phyloP scores from a whole-genome alignment of 53 echinoderm and acorn worm species.

The Pentamera pediparva region DNA sequence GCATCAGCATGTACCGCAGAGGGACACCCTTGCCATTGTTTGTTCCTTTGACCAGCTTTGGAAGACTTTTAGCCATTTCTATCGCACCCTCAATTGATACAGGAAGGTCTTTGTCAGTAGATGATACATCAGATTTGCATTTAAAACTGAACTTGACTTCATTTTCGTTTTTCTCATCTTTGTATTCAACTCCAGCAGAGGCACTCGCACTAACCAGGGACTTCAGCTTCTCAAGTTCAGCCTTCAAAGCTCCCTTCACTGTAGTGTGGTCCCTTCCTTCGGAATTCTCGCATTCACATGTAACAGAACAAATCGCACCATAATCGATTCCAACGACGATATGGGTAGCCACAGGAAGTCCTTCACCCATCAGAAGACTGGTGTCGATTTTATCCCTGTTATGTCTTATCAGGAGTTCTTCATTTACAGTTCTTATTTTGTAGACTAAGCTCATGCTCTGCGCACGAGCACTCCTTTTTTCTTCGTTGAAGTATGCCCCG shows the following conservation, averaged over 20 bases:
- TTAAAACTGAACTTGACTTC: conserved; percentile 3
- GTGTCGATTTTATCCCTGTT: too few species aligned
- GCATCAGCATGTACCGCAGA: conserved; percentile 17
- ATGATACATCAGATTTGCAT: background rate
- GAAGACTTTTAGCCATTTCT: conserved; percentile 14
- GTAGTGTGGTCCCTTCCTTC: background rate
- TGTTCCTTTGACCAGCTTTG: background rate
- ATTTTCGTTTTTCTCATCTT: background rate
- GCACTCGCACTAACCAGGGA: background rate
- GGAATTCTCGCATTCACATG: conserved; percentile 16
- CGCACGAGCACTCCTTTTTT: conserved; percentile 2
- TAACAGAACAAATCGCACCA: conserved; percentile 13
- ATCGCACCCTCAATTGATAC: conserved; percentile 12
- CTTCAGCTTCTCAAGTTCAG: background rate
- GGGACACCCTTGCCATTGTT: too few species aligned
- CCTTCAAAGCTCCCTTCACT: background rate
- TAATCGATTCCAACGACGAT: conserved; percentile 21
- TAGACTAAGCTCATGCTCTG: conserved; percentile 13
- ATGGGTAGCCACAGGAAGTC: conserved; percentile 7
- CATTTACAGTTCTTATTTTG: conserved; percentile 17
- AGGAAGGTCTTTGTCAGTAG: background rate
- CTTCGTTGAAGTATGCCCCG: conserved; percentile 7
- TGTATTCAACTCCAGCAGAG: background rate
- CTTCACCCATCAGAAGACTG: background rate
- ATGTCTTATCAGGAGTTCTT: conserved; percentile 12